Conservation (phyloP, 2,797 vertebrate genomes). For the Enteromius argenteus region DNA sequence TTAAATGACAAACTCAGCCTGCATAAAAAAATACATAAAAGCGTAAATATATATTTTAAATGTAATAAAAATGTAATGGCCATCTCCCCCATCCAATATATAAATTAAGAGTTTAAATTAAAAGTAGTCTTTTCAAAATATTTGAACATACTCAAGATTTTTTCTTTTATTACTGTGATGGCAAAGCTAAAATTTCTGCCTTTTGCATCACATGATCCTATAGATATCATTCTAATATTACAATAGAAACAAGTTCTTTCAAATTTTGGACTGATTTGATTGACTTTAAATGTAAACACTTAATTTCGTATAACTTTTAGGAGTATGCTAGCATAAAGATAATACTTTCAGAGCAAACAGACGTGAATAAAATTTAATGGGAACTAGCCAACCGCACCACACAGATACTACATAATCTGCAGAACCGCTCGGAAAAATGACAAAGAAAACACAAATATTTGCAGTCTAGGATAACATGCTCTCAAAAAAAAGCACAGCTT, state of each 20-base stretch:
- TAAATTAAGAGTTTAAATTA: not conserved
- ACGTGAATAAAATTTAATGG: not conserved
- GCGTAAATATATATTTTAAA: not conserved
- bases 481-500: constrained; percentile 10
- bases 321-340: not conserved
- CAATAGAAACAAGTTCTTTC: not conserved
- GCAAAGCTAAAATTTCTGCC: too few species aligned
- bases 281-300: not conserved
- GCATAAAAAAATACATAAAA: not conserved
- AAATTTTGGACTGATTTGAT: not conserved
- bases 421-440: not conserved
- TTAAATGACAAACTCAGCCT: not conserved
- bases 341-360: not conserved
- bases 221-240: not conserved
- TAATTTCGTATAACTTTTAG: constrained; percentile 4
- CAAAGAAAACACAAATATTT: constrained; percentile 7
- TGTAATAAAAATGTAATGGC: not conserved
- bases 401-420: not conserved
- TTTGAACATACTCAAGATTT: not conserved
- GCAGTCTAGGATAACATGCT: not conserved
- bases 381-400: not conserved
- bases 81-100: not conserved
- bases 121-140: not conserved
- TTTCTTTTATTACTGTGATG: not conserved
- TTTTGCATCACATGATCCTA: not conserved